A percentile compares a stretch with the other conserved stretches of the same genome.
phyloP scores from a whole-genome alignment of 1,140 invertebrate species.

The Druon quercuslanigerum region DNA sequence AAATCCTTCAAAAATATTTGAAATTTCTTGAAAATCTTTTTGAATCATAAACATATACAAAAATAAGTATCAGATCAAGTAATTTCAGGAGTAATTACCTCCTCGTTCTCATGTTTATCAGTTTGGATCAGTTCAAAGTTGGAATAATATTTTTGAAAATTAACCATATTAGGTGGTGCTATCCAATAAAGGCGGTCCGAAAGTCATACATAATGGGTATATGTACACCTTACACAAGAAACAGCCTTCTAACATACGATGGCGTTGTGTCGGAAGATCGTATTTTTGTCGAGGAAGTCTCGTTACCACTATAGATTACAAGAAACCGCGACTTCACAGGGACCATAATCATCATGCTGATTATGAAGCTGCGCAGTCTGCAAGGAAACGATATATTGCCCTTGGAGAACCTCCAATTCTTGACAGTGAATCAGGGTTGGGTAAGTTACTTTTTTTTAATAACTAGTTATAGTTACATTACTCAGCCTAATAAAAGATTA shows the following conservation, averaged over 20 bases:
- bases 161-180: conserved; percentile 58
- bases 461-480: too few relatives aligned
- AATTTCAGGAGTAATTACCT: too few relatives aligned
- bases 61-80: too few relatives aligned
- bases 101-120: not conserved
- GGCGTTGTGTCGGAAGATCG: conserved; percentile 70
- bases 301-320: conserved; percentile 64
- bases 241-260: conserved; percentile 67
- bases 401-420: conserved; percentile 55
- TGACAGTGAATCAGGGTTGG: conserved; percentile 43
- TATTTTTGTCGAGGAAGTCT: conserved; percentile 72
- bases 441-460: too few relatives aligned
- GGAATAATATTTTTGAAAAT: conserved; percentile 3
- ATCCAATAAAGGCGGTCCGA: conserved; percentile 73
- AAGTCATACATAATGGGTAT: conserved; percentile 71
- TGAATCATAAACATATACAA: too few relatives aligned
- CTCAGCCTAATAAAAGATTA: too few relatives aligned
- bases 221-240: conserved; percentile 75
- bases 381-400: conserved; percentile 63
- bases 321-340: conserved; percentile 64
- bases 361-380: conserved; percentile 65
- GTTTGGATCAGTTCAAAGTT: not conserved
- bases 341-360: conserved; percentile 73
- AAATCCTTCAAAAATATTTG: too few relatives aligned
- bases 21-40: too few relatives aligned